Conservation (phyloP, 2,797 vertebrate species). For the Xyrichtys novacula region DNA sequence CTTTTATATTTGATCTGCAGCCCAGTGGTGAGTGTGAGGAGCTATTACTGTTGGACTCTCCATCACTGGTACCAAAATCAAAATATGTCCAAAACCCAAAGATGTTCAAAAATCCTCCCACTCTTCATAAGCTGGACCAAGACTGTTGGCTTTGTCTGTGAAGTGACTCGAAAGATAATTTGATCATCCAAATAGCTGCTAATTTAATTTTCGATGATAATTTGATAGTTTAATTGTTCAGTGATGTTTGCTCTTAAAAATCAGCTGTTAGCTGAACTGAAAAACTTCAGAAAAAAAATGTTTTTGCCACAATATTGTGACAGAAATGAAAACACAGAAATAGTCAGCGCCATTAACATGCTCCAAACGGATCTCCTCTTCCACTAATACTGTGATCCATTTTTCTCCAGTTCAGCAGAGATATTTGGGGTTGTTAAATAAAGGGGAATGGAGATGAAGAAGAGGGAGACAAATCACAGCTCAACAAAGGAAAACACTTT, state of each 20-base stretch:
- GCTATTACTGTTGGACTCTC: conserved; percentile 8
- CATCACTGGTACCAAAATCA: conserved; percentile 20
- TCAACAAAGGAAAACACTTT: conserved; percentile 62
- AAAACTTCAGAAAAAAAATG: background rate
- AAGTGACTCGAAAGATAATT: background rate
- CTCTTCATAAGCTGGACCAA: background rate
- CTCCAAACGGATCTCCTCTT: conserved; percentile 59
- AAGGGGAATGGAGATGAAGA: conserved; percentile 19
- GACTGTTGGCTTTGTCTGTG: background rate
- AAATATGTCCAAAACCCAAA: background rate
- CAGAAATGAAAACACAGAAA: background rate
- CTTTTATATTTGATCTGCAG: conserved; percentile 23
- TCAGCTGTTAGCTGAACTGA: background rate
- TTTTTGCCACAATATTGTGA: background rate
- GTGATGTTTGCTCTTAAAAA: background rate
- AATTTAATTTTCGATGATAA: background rate
- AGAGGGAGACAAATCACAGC: conserved; percentile 44
- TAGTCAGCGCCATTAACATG: conserved; percentile 16
- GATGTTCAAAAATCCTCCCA: background rate
- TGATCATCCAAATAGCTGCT: background rate
- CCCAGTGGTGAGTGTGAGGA: conserved; percentile 19
- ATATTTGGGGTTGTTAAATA: conserved; percentile 53
- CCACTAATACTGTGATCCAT: conserved; percentile 39
- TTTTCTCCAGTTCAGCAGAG: conserved; percentile 54
- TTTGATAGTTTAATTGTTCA: background rate